Evolutionary conservation across 2,888 invertebrate species (phyloP).

Genomic region (Drosophila barbarae): DNA sequence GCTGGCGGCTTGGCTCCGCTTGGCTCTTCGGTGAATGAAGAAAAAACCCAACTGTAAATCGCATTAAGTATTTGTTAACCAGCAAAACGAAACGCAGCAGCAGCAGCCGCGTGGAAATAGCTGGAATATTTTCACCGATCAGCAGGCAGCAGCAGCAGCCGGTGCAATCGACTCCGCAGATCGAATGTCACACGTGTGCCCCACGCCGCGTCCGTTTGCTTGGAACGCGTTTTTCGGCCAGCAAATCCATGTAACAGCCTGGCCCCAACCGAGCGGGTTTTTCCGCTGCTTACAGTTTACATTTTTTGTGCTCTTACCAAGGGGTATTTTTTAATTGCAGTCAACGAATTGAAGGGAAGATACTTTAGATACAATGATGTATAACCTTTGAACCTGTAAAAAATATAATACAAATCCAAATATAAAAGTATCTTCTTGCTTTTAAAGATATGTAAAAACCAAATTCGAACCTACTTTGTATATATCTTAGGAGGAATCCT

Average conservation of each 20-base stretch:
- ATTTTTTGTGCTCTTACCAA: conserved; percentile 6
- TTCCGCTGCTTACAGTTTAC: conserved; percentile 18
- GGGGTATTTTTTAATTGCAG: neutral
- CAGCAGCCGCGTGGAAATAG: conserved; percentile 57
- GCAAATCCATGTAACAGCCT: conserved; percentile 14
- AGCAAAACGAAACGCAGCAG: conserved; percentile 49
- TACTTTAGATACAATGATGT: neutral
- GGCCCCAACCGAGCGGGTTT: conserved; percentile 26
- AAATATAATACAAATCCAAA: neutral
- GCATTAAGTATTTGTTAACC: conserved; percentile 68
- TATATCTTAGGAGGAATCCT: neutral
- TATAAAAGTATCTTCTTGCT: neutral
- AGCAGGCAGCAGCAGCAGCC: conserved; percentile 10
- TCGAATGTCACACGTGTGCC: conserved; percentile 64
- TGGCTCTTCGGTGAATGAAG: conserved; percentile 25
- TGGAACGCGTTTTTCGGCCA: conserved; percentile 56
- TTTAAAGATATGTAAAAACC: neutral
- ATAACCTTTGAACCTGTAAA: neutral
- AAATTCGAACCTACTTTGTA: neutral
- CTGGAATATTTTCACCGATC: conserved; percentile 57
- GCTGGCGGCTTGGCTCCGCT: conserved; percentile 5
- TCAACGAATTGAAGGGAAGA: too few relatives aligned
- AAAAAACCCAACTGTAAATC: conserved; percentile 54
- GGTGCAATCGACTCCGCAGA: conserved; percentile 53
- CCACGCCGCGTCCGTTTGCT: conserved; percentile 50